Evolutionary conservation across 2,888 invertebrate genomes (phyloP).

Genomic region (Timema cristinae): DNA sequence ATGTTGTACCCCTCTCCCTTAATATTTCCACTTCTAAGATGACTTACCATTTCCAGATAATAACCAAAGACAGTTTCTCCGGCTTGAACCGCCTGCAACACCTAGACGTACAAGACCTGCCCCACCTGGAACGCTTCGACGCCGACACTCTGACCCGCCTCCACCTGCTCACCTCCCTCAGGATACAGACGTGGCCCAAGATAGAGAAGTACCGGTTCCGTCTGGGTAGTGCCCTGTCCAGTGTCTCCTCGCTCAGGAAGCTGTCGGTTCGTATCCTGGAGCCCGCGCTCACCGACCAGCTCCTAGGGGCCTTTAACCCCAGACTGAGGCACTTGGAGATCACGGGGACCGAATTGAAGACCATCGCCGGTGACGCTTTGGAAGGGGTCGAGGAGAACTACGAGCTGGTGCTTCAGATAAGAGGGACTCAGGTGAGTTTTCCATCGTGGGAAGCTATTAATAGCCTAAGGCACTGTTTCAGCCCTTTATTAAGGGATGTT

Average conservation of each 20-base stretch:
- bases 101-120: slow-evolving; percentile 69
- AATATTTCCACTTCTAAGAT: too few relatives aligned
- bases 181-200: slow-evolving; percentile 70
- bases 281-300: slow-evolving; percentile 65
- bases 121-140: slow-evolving; percentile 68
- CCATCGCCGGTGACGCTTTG: slow-evolving; percentile 74
- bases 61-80: slow-evolving; percentile 66
- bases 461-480: too few relatives aligned
- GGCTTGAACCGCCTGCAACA: slow-evolving; percentile 67
- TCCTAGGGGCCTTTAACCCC: slow-evolving; percentile 71
- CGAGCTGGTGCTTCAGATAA: slow-evolving; percentile 71
- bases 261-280: slow-evolving; percentile 75
- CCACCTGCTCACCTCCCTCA: slow-evolving; percentile 63
- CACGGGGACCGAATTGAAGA: slow-evolving; percentile 67
- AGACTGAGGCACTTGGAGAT: slow-evolving; percentile 78
- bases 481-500: too few relatives aligned
- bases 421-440: slow-evolving; percentile 65
- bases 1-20: too few relatives aligned
- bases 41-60: too few relatives aligned
- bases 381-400: slow-evolving; percentile 68
- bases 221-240: slow-evolving; percentile 54
- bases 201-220: slow-evolving; percentile 53
- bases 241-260: slow-evolving; percentile 68
- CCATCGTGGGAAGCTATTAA: too few relatives aligned
- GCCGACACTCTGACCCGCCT: slow-evolving; percentile 69